phyloP scores from a whole-genome alignment of 2,797 vertebrate species.

The Darevskia mixta region DNA sequence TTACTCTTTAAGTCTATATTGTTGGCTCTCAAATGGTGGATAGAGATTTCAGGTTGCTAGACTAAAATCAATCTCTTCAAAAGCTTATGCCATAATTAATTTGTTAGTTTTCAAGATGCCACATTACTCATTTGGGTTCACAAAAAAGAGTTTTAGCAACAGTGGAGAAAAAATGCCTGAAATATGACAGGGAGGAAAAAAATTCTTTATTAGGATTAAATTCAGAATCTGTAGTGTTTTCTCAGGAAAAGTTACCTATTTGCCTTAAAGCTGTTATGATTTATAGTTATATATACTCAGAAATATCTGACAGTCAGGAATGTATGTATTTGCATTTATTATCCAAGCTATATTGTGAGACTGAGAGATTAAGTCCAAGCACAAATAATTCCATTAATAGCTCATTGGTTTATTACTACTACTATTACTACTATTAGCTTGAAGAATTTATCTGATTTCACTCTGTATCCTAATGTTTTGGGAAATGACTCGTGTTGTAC shows the following conservation, averaged over 20 bases:
- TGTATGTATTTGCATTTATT: neutral
- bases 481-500: neutral
- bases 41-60: neutral
- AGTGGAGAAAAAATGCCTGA: neutral
- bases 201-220: neutral
- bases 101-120: too few species aligned
- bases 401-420: neutral
- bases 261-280: neutral
- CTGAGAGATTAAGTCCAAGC: neutral
- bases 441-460: neutral
- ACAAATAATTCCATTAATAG: neutral
- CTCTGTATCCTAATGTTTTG: neutral
- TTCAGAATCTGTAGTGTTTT: neutral
- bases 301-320: neutral
- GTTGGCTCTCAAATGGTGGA: neutral
- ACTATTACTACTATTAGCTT: too few species aligned
- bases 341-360: neutral
- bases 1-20: neutral
- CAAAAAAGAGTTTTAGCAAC: neutral
- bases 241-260: neutral
- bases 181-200: neutral
- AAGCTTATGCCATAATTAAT: too few species aligned
- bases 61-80: neutral
- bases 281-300: neutral
- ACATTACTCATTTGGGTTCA: too few species aligned